Evolutionary conservation across 2,888 invertebrate species (phyloP), one percentile per base, ranked within the genome.

Genomic region (Scaptomyza tumidula): DNA sequence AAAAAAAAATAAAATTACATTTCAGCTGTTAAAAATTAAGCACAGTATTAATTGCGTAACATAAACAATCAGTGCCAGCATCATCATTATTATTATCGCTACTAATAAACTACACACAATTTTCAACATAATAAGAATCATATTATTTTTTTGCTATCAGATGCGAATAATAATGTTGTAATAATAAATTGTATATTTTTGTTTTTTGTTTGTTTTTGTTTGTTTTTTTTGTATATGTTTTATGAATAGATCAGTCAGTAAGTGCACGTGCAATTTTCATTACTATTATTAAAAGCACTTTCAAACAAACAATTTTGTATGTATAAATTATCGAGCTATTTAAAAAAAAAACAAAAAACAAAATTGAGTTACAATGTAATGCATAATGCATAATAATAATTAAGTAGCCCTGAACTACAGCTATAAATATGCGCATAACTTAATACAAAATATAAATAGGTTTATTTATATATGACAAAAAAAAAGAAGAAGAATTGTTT

Each of bases 211-310:
- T 16, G 16, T 14, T 33, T 9, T 14, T n/a, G 14, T 2, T 29
- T 6, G 1, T 6, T 29, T 10, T 29, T 53, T 16, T 29, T 29
- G 27, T 33, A 6, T 31, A 56, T 37, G 13, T 48, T 63, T 52
- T 63, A 65, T 63, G 33, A 35, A 44, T 64, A 62, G 50, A 50
- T 78, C 80, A 82, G 83, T 78, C 80, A 72, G 60, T 80, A 49
- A 65, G 71, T 61, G 56, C 48, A 41, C 49, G 27, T 50, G 45
- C 61, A 46, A 56, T 44, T 16, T 13, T 9, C 41, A 39, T 13
- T 27, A 13, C n/a, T n/a, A n/a, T n/a, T n/a, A n/a, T n/a, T 7
- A 16, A 49, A 29, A 50, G 62, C 62, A 52, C 62, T 64, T 64
- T n/a, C 41, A 65, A 63, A 31, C 65, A 52, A 65, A 44, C 50